phyloP scores from a whole-genome alignment of 1,140 invertebrate species.

The Hyphantria cunea region DNA sequence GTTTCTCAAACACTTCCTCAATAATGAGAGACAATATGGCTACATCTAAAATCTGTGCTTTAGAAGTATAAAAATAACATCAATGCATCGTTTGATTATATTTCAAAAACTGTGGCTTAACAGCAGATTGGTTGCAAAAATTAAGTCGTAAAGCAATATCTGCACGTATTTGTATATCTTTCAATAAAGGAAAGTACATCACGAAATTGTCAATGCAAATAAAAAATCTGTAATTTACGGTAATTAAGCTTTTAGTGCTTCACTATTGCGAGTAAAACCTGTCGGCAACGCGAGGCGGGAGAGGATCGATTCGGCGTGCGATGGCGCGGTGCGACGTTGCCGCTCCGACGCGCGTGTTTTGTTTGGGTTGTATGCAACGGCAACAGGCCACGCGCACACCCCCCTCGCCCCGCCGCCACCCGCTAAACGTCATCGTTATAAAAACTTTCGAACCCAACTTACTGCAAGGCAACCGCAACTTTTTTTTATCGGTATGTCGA shows the following conservation, averaged over 20 bases:
- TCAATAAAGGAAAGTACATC: slow-evolving; percentile 12
- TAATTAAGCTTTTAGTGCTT: slow-evolving; percentile 69
- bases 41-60: no score
- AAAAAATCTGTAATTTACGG: slow-evolving; percentile 57
- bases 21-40: no score
- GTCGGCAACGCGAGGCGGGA: slow-evolving; percentile 46
- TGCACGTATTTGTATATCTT: neutral
- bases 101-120: no score
- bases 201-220: slow-evolving; percentile 21
- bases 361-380: slow-evolving; percentile 63
- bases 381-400: slow-evolving; percentile 33
- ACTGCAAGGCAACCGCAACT: slow-evolving; percentile 23
- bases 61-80: no score
- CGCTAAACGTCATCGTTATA: slow-evolving; percentile 41
- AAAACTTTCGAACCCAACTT: slow-evolving; percentile 22
- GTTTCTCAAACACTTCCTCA: no score
- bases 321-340: slow-evolving; percentile 60
- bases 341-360: slow-evolving; percentile 65
- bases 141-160: no score
- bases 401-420: slow-evolving; percentile 25
- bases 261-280: slow-evolving; percentile 56
- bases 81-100: no score
- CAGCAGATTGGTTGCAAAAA: no score
- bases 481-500: neutral
- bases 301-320: slow-evolving; percentile 59